These are phyloP conservation scores for Gallinago paraguaiae DNA, from an alignment of 2,113 vertebrate genomes.

Conservation along the genomic window DNA sequence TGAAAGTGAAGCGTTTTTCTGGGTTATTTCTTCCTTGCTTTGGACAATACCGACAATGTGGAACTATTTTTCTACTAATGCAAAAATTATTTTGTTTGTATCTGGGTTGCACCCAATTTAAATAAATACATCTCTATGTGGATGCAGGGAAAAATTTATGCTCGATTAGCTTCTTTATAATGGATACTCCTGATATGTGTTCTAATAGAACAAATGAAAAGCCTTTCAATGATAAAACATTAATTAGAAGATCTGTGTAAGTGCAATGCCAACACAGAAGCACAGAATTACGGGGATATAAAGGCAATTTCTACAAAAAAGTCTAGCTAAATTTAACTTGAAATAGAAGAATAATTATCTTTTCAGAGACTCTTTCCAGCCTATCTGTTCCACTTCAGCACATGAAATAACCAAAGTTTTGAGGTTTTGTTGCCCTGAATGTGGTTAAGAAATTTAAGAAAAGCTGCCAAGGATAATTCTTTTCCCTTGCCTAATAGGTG, in stretches of 20 bases:
- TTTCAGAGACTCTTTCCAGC: background rate
- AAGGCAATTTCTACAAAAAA: background rate
- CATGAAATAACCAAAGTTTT: background rate
- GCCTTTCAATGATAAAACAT: background rate
- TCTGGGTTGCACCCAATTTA: background rate
- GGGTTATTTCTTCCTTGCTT: background rate
- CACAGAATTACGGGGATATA: background rate
- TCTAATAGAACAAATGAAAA: background rate
- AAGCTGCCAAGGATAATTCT: background rate
- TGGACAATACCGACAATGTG: background rate
- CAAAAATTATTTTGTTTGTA: background rate
- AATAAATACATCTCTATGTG: background rate
- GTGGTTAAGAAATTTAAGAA: background rate
- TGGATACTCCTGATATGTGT: background rate
- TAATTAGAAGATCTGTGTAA: background rate
- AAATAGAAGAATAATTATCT: background rate
- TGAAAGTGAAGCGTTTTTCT: background rate
- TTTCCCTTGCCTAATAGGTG: background rate
- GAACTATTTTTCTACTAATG: background rate
- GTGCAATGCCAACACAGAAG: background rate
- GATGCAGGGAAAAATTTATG: background rate
- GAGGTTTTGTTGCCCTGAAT: background rate
- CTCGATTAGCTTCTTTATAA: background rate
- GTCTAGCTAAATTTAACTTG: background rate
- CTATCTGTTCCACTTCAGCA: background rate